Conservation (phyloP, 1,140 invertebrate genomes). For the Leptopilina boulardi region DNA sequence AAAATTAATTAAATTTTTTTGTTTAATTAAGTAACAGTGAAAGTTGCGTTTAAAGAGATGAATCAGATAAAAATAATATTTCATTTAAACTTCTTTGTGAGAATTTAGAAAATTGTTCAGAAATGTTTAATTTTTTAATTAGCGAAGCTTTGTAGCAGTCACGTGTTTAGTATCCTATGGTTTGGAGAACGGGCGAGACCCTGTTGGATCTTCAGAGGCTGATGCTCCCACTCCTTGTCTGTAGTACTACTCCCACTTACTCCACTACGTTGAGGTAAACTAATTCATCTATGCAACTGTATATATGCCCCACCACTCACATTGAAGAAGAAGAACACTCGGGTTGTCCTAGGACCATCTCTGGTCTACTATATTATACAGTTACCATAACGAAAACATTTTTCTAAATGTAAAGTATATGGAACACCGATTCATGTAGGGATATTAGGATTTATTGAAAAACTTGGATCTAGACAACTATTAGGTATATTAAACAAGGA, state of each 20-base stretch:
- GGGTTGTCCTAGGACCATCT: not conserved
- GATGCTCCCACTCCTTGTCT: constrained; percentile 44
- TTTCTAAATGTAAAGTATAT: too few relatives aligned
- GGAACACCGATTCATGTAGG: too few relatives aligned
- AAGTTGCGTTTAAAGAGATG: not conserved
- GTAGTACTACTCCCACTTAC: constrained; percentile 63
- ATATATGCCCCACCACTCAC: constrained; percentile 53
- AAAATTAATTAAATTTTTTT: too few relatives aligned
- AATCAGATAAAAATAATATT: not conserved
- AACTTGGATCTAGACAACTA: too few relatives aligned
- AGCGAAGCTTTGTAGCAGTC: constrained; percentile 1
- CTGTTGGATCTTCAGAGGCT: constrained; percentile 1
- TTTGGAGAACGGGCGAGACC: constrained; percentile 19
- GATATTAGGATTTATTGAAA: too few relatives aligned
- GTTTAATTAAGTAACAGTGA: not conserved
- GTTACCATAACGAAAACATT: constrained; percentile 23
- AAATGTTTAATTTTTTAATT: not conserved
- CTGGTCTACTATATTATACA: constrained; percentile 37
- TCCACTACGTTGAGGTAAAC: constrained; percentile 52
- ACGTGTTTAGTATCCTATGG: not conserved
- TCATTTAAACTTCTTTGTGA: not conserved
- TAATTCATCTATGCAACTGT: constrained; percentile 68
- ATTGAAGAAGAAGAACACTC: not conserved
- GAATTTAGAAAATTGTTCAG: not conserved
- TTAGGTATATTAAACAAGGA: too few relatives aligned